phyloP scores from a whole-genome alignment of 2,888 invertebrate genomes.

The Brenthis ino region DNA sequence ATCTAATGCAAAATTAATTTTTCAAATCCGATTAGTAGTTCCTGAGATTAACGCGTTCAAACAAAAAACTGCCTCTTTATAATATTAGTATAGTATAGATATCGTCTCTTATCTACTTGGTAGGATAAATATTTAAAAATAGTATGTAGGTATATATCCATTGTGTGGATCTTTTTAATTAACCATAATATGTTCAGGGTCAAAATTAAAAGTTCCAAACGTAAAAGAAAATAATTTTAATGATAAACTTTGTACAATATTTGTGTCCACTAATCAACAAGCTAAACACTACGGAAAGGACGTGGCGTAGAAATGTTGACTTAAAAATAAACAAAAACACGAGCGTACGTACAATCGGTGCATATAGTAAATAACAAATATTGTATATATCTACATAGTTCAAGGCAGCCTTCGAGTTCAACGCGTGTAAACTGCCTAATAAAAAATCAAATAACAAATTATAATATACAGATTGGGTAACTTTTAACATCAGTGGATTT shows the following conservation, averaged over 20 bases:
- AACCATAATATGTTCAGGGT: neutral
- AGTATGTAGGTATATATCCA: no score
- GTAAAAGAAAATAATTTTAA: conserved; percentile 62
- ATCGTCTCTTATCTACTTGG: no score
- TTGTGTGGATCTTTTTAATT: neutral
- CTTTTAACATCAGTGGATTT: no score
- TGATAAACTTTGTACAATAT: conserved; percentile 71
- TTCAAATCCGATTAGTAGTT: neutral
- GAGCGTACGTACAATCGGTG: conserved; percentile 6
- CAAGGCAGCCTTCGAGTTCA: neutral
- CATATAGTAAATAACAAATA: conserved; percentile 2
- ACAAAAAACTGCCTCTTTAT: no score
- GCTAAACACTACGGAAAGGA: conserved; percentile 31
- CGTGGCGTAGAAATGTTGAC: conserved; percentile 18
- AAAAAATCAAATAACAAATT: neutral
- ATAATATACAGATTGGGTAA: neutral
- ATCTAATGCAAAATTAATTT: neutral
- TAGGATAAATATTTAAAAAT: no score
- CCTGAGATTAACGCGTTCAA: no score
- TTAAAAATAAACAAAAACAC: conserved; percentile 6
- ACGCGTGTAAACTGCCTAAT: conserved; percentile 1
- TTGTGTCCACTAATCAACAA: conserved; percentile 45
- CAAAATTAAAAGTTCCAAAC: neutral
- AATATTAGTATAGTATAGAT: no score
- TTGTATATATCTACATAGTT: neutral